Conservation (phyloP, 2,113 vertebrate genomes). For the Antennarius striatus region DNA sequence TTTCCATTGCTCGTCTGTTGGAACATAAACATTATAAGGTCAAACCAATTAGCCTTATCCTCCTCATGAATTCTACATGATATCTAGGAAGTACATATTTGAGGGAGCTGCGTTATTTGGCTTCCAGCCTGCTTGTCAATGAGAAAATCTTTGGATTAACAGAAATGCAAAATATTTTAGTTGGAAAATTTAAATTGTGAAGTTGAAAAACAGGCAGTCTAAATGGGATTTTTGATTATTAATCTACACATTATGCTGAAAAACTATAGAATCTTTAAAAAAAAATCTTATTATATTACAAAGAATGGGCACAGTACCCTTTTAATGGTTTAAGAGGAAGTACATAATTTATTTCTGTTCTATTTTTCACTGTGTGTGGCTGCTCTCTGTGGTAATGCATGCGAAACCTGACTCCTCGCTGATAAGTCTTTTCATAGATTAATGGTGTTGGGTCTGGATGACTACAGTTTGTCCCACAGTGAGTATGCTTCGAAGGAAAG, state of each 20-base stretch:
- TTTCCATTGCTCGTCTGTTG: constrained; percentile 42
- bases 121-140: constrained; percentile 10
- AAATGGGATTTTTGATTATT: constrained; percentile 4
- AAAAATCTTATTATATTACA: neutral
- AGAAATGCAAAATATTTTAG: too few species aligned
- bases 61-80: constrained; percentile 52
- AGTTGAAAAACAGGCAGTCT: neutral
- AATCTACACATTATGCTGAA: neutral
- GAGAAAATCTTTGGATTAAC: neutral
- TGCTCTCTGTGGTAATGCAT: constrained; percentile 30
- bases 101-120: constrained; percentile 13
- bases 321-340: neutral
- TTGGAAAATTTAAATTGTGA: too few species aligned
- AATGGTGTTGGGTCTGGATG: constrained; percentile 17
- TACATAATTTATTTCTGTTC: constrained; percentile 7
- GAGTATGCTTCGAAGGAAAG: constrained; percentile 17
- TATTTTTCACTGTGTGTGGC: constrained; percentile 28
- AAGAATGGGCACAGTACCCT: neutral
- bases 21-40: constrained; percentile 41
- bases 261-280: too few species aligned
- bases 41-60: constrained; percentile 65
- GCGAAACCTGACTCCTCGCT: constrained; percentile 34
- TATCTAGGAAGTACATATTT: constrained; percentile 32
- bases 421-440: constrained; percentile 37
- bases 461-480: constrained; percentile 16